Evolutionary conservation across 2,797 vertebrate genomes (phyloP), one percentile per base, ranked within the genome.

Genomic region (Chromobotia macracanthus): DNA sequence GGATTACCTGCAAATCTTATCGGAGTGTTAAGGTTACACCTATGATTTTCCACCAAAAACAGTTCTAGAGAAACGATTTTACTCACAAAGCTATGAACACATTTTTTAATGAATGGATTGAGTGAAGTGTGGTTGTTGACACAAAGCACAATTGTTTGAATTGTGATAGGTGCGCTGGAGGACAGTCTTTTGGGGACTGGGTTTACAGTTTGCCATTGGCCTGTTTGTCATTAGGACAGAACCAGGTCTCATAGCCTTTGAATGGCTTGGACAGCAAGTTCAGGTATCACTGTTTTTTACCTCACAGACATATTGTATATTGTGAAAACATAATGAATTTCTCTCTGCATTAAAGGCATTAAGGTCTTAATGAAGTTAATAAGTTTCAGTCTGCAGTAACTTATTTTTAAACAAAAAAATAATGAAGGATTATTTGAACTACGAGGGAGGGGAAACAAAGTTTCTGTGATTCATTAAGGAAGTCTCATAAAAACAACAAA

Each of bases 211-310:
- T 90, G 90, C 89, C 15, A 87, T 98, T 0, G 97, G 96, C 21
- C 83, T 99, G 81, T 92, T 99, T 11, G 86, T 99, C 41, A 95
- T 99, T 86, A 94, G 97, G 86, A 98, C 97, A 0, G 75, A 95
- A 0, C 95, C 95, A 0, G 97, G 97, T 41, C 82, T 91, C 19
- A 38, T 91, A 18, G 93, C 95, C 0, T 99, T 98, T 73, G 28
- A 90, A 31, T 99, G 97, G 96, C 93, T 99, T 75, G 97, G 97
- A 69, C 10, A 87, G 16, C 96, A 98, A 93, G 86, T 98, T 80
- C 93, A 95, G 96, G 97, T 99, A 92, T 78, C 53, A 23, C 3
- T 68, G 16, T 12, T 64, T 64, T 11, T 38, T 3, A 31, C 23
- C 21, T 23, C 55, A 23, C 55, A 58, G 2, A 23, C 10, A 23